Percentiles rank a stretch among this genome's conserved stretches.
Conservation (phyloP, 2,797 vertebrate genomes). For the Pseudotriccus pelzelni region DNA sequence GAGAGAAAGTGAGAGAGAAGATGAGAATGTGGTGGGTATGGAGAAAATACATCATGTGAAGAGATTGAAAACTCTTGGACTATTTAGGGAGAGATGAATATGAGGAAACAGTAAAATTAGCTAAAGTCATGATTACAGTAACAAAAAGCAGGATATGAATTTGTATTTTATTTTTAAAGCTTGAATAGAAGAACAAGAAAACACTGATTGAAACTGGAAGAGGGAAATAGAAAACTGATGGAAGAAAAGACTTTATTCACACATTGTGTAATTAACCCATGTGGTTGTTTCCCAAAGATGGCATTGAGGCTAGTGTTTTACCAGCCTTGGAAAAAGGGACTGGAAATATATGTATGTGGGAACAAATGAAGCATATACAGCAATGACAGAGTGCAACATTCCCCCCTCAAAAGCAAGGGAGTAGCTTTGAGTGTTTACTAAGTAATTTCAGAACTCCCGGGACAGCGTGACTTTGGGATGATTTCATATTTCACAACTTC, state of each 20-base stretch:
- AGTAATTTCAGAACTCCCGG: neutral
- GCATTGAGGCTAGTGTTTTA: neutral
- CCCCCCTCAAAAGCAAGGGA: neutral
- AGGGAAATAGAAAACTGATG: neutral
- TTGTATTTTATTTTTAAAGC: constrained; percentile 15
- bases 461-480: neutral
- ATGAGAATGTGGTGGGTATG: neutral
- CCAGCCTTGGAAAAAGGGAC: neutral
- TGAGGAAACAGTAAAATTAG: neutral
- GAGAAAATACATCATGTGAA: neutral
- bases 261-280: neutral
- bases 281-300: neutral
- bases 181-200: constrained; percentile 32
- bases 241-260: neutral
- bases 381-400: neutral
- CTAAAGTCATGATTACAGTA: neutral
- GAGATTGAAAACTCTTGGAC: neutral
- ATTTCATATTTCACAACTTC: neutral
- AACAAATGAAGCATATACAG: neutral
- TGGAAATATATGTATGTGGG: neutral
- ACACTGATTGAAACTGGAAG: constrained; percentile 29
- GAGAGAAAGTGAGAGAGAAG: neutral
- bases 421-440: neutral
- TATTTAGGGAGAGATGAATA: constrained; percentile 1
- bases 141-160: neutral